phyloP scores from a whole-genome alignment of 2,113 vertebrate species.

The Phycodurus eques region DNA sequence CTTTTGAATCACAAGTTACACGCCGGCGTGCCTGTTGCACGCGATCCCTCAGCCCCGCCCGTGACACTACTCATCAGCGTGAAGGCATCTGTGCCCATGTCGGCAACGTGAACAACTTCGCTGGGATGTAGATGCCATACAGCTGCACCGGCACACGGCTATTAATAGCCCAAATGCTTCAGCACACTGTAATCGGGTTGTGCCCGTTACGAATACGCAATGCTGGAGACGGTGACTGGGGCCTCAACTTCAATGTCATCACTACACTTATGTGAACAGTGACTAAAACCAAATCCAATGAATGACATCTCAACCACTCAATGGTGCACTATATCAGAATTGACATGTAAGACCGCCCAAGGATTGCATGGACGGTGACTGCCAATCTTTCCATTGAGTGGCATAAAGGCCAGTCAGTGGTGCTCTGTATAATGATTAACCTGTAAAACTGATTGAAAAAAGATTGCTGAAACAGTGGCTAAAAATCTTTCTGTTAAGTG shows the following conservation, averaged over 20 bases:
- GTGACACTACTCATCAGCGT: slow-evolving; percentile 60
- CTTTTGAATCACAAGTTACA: slow-evolving; percentile 49
- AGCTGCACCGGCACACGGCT: slow-evolving; percentile 38
- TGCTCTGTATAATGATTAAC: neutral
- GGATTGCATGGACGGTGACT: neutral
- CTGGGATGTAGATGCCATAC: slow-evolving; percentile 25
- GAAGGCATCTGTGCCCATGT: slow-evolving; percentile 27
- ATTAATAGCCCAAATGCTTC: slow-evolving; percentile 55
- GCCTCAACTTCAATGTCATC: neutral
- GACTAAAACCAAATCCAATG: neutral
- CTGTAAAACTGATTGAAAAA: too few relatives aligned
- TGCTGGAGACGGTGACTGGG: slow-evolving; percentile 14
- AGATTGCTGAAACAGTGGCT: too few relatives aligned
- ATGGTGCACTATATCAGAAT: neutral
- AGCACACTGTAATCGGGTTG: slow-evolving; percentile 34
- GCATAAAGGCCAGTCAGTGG: neutral
- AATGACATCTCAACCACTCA: neutral
- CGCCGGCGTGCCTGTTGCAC: slow-evolving; percentile 34
- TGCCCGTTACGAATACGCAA: slow-evolving; percentile 16
- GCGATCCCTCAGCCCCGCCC: slow-evolving; percentile 47
- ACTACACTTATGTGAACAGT: neutral
- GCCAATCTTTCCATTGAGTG: neutral
- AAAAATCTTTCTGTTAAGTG: neutral
- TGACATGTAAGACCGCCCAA: neutral
- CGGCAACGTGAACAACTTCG: slow-evolving; percentile 38